phyloP scores from a whole-genome alignment of 2,797 vertebrate genomes.

The Morus bassanus region DNA sequence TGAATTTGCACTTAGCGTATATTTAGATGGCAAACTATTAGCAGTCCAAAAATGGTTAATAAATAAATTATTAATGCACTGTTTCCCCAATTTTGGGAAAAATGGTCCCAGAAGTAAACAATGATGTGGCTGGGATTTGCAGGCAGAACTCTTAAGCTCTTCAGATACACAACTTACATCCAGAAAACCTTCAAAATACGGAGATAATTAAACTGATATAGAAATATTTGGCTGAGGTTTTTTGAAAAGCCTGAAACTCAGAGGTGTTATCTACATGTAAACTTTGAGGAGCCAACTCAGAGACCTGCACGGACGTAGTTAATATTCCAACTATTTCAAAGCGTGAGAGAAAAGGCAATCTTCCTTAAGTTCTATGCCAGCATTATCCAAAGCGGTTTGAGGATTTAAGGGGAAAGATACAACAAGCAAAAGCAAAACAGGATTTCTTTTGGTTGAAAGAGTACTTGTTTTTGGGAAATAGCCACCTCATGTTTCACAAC shows the following conservation, averaged over 20 bases:
- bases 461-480: not conserved
- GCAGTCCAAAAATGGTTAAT: not conserved
- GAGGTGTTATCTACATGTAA: fast-evolving
- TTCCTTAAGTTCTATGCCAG: not conserved
- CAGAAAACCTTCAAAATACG: not conserved
- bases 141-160: not conserved
- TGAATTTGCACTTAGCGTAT: not conserved
- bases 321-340: not conserved
- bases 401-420: not conserved
- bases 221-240: not conserved
- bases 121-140: not conserved
- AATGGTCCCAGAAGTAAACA: not conserved
- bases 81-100: not conserved
- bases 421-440: not conserved
- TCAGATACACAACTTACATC: not conserved
- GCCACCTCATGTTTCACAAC: not conserved
- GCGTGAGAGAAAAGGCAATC: not conserved
- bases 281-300: not conserved
- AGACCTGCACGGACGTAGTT: not conserved
- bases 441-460: not conserved
- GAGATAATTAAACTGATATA: not conserved
- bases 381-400: not conserved
- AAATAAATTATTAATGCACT: not conserved
- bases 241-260: not conserved
- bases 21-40: not conserved